These are phyloP conservation scores for Telmatherina bonti DNA, from an alignment of 2,797 vertebrate genomes.

Conservation along the genomic window DNA sequence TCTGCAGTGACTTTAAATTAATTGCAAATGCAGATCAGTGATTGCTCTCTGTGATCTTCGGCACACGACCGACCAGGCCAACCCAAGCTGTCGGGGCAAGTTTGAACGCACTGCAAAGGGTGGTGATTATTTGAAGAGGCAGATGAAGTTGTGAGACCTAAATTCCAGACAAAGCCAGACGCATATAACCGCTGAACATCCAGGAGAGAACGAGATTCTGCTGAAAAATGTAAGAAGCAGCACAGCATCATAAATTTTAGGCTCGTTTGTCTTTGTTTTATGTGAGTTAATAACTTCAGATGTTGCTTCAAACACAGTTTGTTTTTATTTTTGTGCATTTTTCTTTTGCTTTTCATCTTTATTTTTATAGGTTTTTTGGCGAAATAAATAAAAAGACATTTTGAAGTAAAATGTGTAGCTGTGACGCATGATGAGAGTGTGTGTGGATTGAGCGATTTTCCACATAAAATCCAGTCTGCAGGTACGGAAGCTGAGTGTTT, in stretches of 20 bases:
- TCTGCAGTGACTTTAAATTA: slow-evolving; percentile 52
- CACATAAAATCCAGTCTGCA: neutral
- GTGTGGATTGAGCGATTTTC: neutral
- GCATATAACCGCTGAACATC: slow-evolving; percentile 6
- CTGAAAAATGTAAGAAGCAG: neutral
- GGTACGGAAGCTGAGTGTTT: neutral
- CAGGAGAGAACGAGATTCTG: slow-evolving; percentile 1
- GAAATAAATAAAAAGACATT: neutral
- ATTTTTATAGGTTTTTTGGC: neutral
- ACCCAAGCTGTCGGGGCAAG: slow-evolving; percentile 39
- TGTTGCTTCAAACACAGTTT: neutral
- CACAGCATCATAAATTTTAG: neutral
- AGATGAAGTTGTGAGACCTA: slow-evolving; percentile 26
- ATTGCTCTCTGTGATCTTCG: slow-evolving; percentile 48
- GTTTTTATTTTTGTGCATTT: neutral
- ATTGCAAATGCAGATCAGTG: slow-evolving; percentile 54
- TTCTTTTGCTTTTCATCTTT: neutral
- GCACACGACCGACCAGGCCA: slow-evolving; percentile 56
- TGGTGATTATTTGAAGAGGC: slow-evolving; percentile 38
- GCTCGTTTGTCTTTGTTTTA: neutral
- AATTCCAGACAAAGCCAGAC: slow-evolving; percentile 21
- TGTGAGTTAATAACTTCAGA: neutral
- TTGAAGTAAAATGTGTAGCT: neutral
- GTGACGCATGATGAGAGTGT: neutral
- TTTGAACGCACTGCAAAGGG: slow-evolving; percentile 33